A percentile compares a stretch with the other conserved stretches of the same genome.
Conservation (phyloP, 1,140 invertebrate genomes). For the Aethina tumida region DNA sequence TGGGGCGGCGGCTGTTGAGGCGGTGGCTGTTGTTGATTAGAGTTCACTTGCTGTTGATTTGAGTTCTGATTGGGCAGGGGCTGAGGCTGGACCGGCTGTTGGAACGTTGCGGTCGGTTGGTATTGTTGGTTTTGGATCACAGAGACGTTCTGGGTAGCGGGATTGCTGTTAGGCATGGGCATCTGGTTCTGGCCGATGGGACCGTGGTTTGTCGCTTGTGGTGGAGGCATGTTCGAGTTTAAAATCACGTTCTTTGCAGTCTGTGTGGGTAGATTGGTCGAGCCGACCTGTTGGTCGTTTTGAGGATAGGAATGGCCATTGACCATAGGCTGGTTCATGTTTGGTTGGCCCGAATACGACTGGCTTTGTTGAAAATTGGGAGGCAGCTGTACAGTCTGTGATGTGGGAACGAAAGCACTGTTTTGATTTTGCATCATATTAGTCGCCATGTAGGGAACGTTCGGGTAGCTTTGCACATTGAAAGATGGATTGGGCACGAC, state of each 20-base stretch:
- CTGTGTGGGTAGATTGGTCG: slow-evolving; percentile 26
- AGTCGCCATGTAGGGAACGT: slow-evolving; percentile 31
- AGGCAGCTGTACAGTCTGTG: slow-evolving; percentile 26
- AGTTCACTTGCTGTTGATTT: slow-evolving; percentile 14
- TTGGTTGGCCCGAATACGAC: slow-evolving; percentile 28
- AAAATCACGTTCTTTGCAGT: slow-evolving; percentile 31
- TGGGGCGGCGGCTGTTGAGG: slow-evolving; percentile 9
- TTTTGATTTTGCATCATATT: slow-evolving; percentile 28
- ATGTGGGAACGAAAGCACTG: slow-evolving; percentile 33
- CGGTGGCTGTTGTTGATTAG: slow-evolving; percentile 4
- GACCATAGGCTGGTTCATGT: slow-evolving; percentile 25
- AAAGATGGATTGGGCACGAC: slow-evolving; percentile 24
- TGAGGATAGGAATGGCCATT: slow-evolving; percentile 31
- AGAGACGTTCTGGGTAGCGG: slow-evolving; percentile 14
- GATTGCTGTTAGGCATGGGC: slow-evolving; percentile 16
- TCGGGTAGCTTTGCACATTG: slow-evolving; percentile 27
- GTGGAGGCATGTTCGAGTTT: slow-evolving; percentile 21
- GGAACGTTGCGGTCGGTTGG: no score
- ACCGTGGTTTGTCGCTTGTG: slow-evolving; percentile 13
- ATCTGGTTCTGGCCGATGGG: slow-evolving; percentile 19
- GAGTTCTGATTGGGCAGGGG: slow-evolving; percentile 14
- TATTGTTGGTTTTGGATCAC: slow-evolving; percentile 16
- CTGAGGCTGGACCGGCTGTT: slow-evolving; percentile 22
- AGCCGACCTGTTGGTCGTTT: slow-evolving; percentile 16
- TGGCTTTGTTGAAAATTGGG: slow-evolving; percentile 34